Evolutionary conservation across 30 jellyfish, hydroid and myxozoan genomes (phyloP).

Genomic region (Pelagia noctiluca): DNA sequence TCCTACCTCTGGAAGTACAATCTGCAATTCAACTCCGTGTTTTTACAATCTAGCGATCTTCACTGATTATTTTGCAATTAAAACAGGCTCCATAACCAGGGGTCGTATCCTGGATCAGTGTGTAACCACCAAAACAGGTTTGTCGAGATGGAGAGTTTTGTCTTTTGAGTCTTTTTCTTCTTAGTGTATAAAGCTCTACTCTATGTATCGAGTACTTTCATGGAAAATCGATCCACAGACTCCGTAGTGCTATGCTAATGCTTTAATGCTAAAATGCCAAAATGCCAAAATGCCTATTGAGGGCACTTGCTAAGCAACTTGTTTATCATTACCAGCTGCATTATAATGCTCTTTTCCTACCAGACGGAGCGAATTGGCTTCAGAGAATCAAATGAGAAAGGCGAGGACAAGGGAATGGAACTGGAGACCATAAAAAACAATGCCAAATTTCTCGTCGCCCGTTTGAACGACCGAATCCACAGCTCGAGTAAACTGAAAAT

Average conservation of each 20-base stretch:
- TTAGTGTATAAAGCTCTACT: not conserved
- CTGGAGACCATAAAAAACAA: not conserved
- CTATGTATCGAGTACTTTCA: not conserved
- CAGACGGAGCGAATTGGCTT: not conserved
- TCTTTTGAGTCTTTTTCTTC: too few species aligned
- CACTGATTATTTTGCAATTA: too few species aligned
- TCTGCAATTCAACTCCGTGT: too few species aligned
- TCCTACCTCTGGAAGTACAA: too few species aligned
- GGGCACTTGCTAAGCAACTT: not conserved
- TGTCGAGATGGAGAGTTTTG: too few species aligned
- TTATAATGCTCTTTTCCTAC: not conserved
- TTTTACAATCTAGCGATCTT: too few species aligned
- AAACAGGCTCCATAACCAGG: too few species aligned
- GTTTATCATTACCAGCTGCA: not conserved
- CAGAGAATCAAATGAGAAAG: not conserved
- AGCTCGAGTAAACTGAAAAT: not conserved
- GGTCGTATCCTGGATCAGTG: too few species aligned
- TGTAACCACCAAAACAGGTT: too few species aligned
- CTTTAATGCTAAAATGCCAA: not conserved
- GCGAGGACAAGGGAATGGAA: not conserved
- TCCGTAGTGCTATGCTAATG: too few species aligned
- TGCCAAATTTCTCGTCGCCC: not conserved
- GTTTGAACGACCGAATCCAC: not conserved
- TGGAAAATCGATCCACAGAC: not conserved
- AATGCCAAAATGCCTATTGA: not conserved